These are phyloP conservation scores for Rhagonycha lutea DNA, from an alignment of 2,888 invertebrate genomes.

Conservation along the genomic window DNA sequence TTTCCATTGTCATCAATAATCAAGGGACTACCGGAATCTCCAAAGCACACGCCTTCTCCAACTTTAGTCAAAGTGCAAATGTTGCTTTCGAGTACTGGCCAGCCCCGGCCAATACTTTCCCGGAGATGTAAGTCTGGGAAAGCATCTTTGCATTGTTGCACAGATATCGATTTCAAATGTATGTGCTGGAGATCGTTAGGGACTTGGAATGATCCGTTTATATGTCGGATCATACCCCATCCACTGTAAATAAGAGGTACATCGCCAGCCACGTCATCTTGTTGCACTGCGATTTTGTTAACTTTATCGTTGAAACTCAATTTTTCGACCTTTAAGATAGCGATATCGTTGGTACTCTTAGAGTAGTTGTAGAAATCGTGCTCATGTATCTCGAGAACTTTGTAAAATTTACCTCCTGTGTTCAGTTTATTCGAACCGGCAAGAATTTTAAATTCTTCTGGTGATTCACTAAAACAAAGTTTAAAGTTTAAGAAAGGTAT, in stretches of 20 bases:
- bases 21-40: constrained; percentile 35
- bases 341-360: constrained; percentile 30
- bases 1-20: background rate
- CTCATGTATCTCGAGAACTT: constrained; percentile 49
- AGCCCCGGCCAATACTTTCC: too few relatives aligned
- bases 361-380: constrained; percentile 54
- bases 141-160: constrained; percentile 52
- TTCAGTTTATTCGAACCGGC: constrained; percentile 50
- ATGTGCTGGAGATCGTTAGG: constrained; percentile 58
- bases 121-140: too few relatives aligned
- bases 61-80: constrained; percentile 63
- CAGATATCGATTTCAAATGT: constrained; percentile 56
- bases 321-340: constrained; percentile 26
- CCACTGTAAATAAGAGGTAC: background rate
- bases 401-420: constrained; percentile 53
- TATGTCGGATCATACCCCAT: background rate
- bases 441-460: constrained; percentile 42
- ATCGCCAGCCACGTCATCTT: constrained; percentile 11
- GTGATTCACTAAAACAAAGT: background rate
- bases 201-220: background rate
- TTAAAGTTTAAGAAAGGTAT: background rate
- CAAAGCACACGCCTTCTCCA: constrained; percentile 67
- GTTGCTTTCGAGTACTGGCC: background rate
- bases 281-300: constrained; percentile 14
- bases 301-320: constrained; percentile 22